Percentiles rank a stretch among this genome's conserved stretches.
Conservation (phyloP, 1,140 invertebrate species). For the Latrodectus geometricus region DNA sequence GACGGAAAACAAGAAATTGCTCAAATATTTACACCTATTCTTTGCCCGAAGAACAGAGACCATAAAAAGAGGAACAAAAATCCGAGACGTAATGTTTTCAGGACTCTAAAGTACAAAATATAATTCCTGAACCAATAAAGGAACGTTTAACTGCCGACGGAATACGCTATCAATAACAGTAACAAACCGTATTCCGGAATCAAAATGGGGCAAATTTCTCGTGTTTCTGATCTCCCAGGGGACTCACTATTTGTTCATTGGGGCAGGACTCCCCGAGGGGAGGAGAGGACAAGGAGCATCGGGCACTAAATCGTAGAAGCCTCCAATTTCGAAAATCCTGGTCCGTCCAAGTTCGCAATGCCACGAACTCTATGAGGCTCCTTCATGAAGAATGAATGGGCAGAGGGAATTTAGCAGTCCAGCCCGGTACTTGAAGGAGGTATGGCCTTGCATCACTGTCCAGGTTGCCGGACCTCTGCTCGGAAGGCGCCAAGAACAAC, state of each 20-base stretch:
- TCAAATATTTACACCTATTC: conserved; percentile 33
- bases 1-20: not conserved
- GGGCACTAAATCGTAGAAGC: conserved; percentile 36
- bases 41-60: not conserved
- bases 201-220: conserved; percentile 44
- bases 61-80: conserved; percentile 14
- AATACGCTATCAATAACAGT: conserved; percentile 59
- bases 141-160: conserved; percentile 56
- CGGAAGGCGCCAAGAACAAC: conserved; percentile 2
- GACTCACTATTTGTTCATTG: conserved; percentile 36
- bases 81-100: conserved; percentile 39
- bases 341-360: not conserved
- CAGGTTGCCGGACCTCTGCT: conserved; percentile 21
- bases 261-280: conserved; percentile 27
- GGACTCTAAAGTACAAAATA: conserved; percentile 54
- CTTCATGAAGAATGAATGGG: conserved; percentile 58
- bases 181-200: conserved; percentile 53
- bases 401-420: conserved; percentile 39
- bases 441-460: conserved; percentile 35
- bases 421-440: conserved; percentile 43
- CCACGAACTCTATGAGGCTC: not conserved
- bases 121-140: conserved; percentile 51
- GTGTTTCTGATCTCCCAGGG: conserved; percentile 28
- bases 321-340: conserved; percentile 24
- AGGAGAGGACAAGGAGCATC: conserved; percentile 14